Base-by-base conservation (phyloP, 2,888 invertebrate genomes). In the Drosophila mercatorum region DNA sequence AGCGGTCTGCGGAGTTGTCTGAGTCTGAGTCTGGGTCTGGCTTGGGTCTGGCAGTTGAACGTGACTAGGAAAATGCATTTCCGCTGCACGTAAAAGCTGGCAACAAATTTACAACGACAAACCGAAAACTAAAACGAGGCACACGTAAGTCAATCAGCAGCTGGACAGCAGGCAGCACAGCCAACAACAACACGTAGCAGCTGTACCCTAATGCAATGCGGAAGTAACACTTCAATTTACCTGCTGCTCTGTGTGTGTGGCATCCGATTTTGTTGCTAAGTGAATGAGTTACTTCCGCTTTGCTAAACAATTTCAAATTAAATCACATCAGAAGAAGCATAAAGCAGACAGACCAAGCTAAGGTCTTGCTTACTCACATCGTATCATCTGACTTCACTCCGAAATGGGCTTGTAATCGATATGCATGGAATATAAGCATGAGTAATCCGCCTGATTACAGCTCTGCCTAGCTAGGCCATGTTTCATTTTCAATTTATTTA, bases 31-130 rank as follows among this genome's bases (percentile, higher is more conserved):
- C 22, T 69, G 68, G 70, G 53, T 64, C 75, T 74, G 68, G 74
- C 68, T 49, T 68, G 68, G 78, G 76, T 83, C 72, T 78, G 58
- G 68, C 57, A 67, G 59, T 62, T 59, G 72, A 61, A 86, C 85
- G 85, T 86, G 85, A 89, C 85, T 86, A 88, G 89, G 74, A 72
- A 89, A 89, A 82, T 87, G 85, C 89, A 86, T 86, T 89, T 86
- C 85, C 85, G 89, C 57, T 78, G 88, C 89, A 85, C 85, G 89
- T 87, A 83, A 57, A 71, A 68, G 58, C 74, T 67, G 67, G 60
- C 74, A 72, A 69, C 69, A 83, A 83, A 75, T 71, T 77, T 71
- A 75, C 86, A 81, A 84, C 70, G 83, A 78, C 83, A 83, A 83
- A 88, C 83, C 78, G 66, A 74, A 87, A 84, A 78, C 85, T 69